These are phyloP conservation scores for Drosophila ficusphila DNA, from an alignment of 1,140 invertebrate genomes.

Conservation along the genomic window DNA sequence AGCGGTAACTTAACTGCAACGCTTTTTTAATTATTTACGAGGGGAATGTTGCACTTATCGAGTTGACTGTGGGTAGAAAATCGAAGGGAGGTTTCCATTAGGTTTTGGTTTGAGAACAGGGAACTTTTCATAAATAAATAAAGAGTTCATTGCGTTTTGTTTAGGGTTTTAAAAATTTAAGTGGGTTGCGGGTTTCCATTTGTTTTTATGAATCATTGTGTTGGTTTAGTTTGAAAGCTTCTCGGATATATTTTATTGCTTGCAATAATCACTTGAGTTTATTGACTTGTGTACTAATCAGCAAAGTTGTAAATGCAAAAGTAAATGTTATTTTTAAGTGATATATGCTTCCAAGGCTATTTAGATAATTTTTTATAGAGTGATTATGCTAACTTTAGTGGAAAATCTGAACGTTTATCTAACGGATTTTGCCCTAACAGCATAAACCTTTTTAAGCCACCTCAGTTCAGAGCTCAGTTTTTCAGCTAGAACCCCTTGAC, in stretches of 20 bases:
- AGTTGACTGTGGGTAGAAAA: constrained; percentile 36
- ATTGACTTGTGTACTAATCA: background rate
- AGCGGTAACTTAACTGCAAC: constrained; percentile 41
- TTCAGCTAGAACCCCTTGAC: constrained; percentile 1
- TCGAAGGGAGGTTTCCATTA: constrained; percentile 13
- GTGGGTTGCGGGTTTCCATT: background rate
- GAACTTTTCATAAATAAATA: constrained; percentile 4
- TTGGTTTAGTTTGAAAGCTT: background rate
- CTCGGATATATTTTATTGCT: background rate
- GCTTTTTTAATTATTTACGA: constrained; percentile 25
- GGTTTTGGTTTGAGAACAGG: background rate
- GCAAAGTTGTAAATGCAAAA: no score
- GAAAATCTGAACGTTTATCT: no score
- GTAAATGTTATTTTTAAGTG: no score
- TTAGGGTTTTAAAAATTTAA: constrained; percentile 15
- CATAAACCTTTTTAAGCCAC: background rate
- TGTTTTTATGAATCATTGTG: background rate
- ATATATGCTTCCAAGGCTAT: no score
- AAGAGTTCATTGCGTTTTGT: background rate
- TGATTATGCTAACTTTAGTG: no score
- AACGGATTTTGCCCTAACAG: no score
- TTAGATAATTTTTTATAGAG: no score
- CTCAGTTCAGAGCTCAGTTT: background rate
- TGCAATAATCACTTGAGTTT: background rate
- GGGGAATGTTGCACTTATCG: constrained; percentile 45